These are phyloP conservation scores for Microplitis mediator DNA, from an alignment of 1,140 invertebrate genomes.

Conservation along the genomic window DNA sequence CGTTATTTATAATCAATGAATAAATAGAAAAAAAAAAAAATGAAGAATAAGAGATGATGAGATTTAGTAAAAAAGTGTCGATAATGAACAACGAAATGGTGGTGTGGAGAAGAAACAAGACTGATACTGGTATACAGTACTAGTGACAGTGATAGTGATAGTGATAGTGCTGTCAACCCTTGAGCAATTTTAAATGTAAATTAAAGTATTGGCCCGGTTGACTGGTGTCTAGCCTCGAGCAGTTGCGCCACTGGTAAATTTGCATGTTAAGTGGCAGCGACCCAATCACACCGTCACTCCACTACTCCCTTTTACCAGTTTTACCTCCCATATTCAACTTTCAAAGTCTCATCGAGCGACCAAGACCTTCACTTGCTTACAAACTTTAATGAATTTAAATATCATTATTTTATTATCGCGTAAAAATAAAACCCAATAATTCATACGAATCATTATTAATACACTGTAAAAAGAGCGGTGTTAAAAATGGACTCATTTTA, in stretches of 20 bases:
- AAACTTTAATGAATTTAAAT: too few relatives aligned
- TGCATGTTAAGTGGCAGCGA: constrained; percentile 61
- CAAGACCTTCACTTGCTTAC: too few relatives aligned
- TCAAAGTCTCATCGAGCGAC: too few relatives aligned
- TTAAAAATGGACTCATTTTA: too few relatives aligned
- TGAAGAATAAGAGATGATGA: background rate
- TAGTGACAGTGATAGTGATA: constrained; percentile 3
- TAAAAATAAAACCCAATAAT: too few relatives aligned
- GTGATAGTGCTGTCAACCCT: constrained; percentile 50
- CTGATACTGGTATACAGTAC: background rate
- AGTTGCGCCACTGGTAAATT: constrained; percentile 48
- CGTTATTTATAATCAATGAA: too few relatives aligned
- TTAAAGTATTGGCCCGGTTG: constrained; percentile 58
- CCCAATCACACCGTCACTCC: constrained; percentile 54
- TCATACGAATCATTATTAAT: too few relatives aligned
- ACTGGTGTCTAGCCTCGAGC: constrained; percentile 38
- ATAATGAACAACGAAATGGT: background rate
- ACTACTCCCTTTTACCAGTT: background rate
- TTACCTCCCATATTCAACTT: background rate
- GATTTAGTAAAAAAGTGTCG: background rate
- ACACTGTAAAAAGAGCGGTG: too few relatives aligned
- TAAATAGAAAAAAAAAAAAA: background rate
- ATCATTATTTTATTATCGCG: too few relatives aligned
- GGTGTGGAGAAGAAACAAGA: background rate
- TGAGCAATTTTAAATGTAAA: constrained; percentile 63